These are phyloP conservation scores for Mesochorus sp. DNA, from an alignment of 2,888 invertebrate species.

Conservation along the genomic window DNA sequence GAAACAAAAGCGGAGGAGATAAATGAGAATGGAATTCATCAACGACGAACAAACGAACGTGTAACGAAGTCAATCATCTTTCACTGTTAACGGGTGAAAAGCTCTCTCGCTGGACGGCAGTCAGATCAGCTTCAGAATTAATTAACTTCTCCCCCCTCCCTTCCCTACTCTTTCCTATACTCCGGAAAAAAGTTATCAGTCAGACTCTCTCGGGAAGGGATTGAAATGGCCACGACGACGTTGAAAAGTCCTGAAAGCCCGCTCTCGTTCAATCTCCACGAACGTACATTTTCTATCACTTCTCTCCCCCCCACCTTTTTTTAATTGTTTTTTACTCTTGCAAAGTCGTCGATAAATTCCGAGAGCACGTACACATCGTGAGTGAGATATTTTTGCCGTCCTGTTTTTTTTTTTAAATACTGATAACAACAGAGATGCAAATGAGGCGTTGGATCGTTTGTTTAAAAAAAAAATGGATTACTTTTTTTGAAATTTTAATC, in stretches of 20 bases:
- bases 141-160: slow-evolving; percentile 50
- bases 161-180: neutral
- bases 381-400: no score
- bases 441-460: no score
- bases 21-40: slow-evolving; percentile 61
- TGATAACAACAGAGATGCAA: no score
- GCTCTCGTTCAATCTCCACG: neutral
- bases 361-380: no score
- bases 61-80: slow-evolving; percentile 65
- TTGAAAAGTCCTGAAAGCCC: slow-evolving; percentile 11
- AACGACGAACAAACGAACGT: slow-evolving; percentile 61
- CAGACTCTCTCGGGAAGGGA: slow-evolving; percentile 25
- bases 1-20: slow-evolving; percentile 5
- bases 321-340: neutral
- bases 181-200: slow-evolving; percentile 41
- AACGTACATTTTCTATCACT: neutral
- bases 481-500: no score
- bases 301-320: neutral
- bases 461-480: no score
- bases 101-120: slow-evolving; percentile 1
- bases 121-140: slow-evolving; percentile 49
- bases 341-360: no score
- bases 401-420: no score
- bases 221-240: neutral
- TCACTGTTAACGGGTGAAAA: slow-evolving; percentile 50